Conservation (phyloP, 2,113 vertebrate species). For the Shinisaurus crocodilurus region DNA sequence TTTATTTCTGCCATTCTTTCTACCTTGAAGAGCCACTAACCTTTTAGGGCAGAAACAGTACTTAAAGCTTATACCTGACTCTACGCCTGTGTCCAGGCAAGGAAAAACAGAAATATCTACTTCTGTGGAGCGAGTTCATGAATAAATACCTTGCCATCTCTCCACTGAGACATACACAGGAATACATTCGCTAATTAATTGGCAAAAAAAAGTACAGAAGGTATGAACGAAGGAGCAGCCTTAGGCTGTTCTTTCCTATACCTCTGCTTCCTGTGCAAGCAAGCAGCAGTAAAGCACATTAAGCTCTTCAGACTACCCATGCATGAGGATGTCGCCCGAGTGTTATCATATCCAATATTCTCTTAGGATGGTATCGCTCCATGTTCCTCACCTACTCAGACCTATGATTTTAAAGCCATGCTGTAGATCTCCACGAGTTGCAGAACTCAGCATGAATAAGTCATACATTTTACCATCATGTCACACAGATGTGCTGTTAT, state of each 20-base stretch:
- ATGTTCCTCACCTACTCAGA: fast-evolving
- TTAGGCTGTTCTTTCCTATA: not conserved
- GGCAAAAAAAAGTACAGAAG: not conserved
- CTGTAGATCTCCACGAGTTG: no score
- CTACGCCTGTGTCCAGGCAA: not conserved
- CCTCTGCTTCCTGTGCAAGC: not conserved
- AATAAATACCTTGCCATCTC: not conserved
- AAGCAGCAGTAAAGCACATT: not conserved
- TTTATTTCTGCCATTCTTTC: not conserved
- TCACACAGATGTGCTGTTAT: not conserved
- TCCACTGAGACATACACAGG: not conserved
- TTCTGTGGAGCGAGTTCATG: not conserved
- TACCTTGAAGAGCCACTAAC: not conserved
- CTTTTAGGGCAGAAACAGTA: not conserved
- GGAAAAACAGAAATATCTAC: not conserved
- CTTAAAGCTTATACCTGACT: not conserved
- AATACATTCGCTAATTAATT: not conserved
- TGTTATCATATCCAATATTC: fast-evolving
- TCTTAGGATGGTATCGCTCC: fast-evolving
- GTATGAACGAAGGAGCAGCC: not conserved
- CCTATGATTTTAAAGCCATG: not conserved
- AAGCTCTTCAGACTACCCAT: not conserved
- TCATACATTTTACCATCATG: not conserved
- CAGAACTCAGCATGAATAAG: not conserved
- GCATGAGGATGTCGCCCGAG: not conserved